Evolutionary conservation across 1,140 invertebrate species (phyloP), one percentile per base, ranked within the genome.

Genomic region (Schmidtea mediterranea): DNA sequence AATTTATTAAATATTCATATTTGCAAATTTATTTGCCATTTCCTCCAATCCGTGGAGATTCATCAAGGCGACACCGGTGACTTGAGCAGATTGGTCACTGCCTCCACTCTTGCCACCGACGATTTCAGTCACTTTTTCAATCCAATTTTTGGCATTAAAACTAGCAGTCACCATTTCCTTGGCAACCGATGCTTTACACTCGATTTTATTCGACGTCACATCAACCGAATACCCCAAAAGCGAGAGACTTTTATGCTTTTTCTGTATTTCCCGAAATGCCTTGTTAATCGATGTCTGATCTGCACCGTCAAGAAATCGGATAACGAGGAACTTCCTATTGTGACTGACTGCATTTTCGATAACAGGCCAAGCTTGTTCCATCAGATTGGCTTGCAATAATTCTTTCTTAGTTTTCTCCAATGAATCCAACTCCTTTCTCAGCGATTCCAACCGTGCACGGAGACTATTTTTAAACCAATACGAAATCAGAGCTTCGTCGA

Each of bases 71-170:
- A 32, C 26, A 3, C 43, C 43, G 9, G 43, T 22, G 2, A 21
- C 43, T 21, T 19, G 15, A 5, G 43, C 43, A 6, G 15, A 45
- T 24, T 45, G 15, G 22, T 45, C 43, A 13, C 21, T 45, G 6
- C 43, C 43, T 19, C 43, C 43, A 13, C 9, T 6, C n/a, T 45
- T 45, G 21, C 43, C 43, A 19, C 21, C 43, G 5, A 45, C 15
- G 6, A 45, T 8, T 19, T 24, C 21, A 22, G 6, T 8, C 6
- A 45, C 23, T 13, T 21, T 45, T 5, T 45, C 21, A 19, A 45
- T 45, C 43, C 43, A 45, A 3, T 45, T 21, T 21, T 45, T 45
- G 6, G 43, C 43, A 13, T 45, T 45, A 21, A 45, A 21, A 24
- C 18, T 21, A 5, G 43, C 5, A 13, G 8, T 19, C 15, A 45